phyloP scores from a whole-genome alignment of 2,888 invertebrate genomes.

The Oxycera nigricornis region DNA sequence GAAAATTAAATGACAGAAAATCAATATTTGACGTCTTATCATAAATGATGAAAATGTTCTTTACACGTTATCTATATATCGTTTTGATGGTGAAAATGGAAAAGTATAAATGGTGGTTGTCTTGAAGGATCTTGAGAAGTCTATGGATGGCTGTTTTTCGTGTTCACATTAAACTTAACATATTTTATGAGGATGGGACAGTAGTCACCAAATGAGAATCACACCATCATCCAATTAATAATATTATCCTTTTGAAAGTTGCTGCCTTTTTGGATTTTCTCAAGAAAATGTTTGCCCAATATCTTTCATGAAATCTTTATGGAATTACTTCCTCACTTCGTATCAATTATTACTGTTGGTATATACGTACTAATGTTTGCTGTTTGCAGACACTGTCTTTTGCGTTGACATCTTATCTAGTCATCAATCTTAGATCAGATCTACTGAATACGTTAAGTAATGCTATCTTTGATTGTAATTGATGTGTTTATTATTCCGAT shows the following conservation, averaged over 20 bases:
- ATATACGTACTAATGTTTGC: too few relatives aligned
- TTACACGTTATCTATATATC: neutral
- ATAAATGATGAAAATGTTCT: neutral
- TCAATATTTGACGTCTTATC: neutral
- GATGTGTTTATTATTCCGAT: too few relatives aligned
- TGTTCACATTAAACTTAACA: neutral
- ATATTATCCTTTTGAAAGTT: conserved; percentile 2
- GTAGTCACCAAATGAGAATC: neutral
- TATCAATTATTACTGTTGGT: too few relatives aligned
- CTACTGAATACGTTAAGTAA: too few relatives aligned
- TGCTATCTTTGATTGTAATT: too few relatives aligned
- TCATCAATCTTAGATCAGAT: too few relatives aligned
- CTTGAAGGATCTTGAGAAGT: too few relatives aligned
- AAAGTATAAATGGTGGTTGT: neutral
- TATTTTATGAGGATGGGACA: neutral
- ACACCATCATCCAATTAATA: neutral
- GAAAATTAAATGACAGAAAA: neutral
- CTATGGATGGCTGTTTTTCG: neutral
- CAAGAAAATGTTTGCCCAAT: too few relatives aligned
- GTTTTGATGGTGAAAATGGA: neutral
- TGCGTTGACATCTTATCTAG: too few relatives aligned
- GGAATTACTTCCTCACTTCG: neutral
- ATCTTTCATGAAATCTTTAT: too few relatives aligned
- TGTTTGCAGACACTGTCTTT: too few relatives aligned
- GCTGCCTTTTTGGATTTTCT: neutral